Evolutionary conservation across 2,888 invertebrate genomes (phyloP), one percentile per base, ranked within the genome.

Genomic region (Megalurothrips usitatus): DNA sequence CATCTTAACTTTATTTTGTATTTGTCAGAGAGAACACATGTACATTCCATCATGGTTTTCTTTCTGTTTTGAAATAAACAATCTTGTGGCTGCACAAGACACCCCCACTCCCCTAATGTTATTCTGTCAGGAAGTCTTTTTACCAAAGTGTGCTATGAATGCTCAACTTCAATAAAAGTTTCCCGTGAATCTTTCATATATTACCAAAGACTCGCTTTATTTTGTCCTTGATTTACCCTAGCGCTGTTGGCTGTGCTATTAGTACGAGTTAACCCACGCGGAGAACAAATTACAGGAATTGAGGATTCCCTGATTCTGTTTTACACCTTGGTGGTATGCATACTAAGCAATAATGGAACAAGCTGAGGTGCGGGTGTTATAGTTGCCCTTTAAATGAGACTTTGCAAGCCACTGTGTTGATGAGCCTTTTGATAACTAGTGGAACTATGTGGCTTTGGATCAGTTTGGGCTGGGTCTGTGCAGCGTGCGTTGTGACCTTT

Each of bases 11-110:
- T 75, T 75, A 75, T 75, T 75, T 75, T 26, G 68, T 75, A 26
- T 75, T 75, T 75, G 68, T 75, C 68, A 26, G 26, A 75, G 68
- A 75, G 26, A 75, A 75, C 68, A 12, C 68, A 75, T 75, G 68
- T 75, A 75, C 68, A 75, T 75, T 75, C 68, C 68, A 75, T 75
- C 68, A 75, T 75, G 68, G 68, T 75, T 75, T 75, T 75, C 68
- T 75, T 75, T 75, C 26, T 75, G 68, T 23, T 75, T 9, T 75
- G 68, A 75, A 23, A 26, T 75, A 10, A 26, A 26, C n/a, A 26
- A 75, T n/a, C 23, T 26, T 75, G 26, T 23, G 68, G 68, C 58
- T 75, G 12, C 23, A 26, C 10, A 17, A 58, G 58, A 17, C 58
- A 58, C 58, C 2, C 17, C 23, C n/a, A 75, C 26, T 9, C n/a